Evolutionary conservation across 2,888 invertebrate species (phyloP), one percentile per base, ranked within the genome.

Genomic region (Tinea semifulvella): DNA sequence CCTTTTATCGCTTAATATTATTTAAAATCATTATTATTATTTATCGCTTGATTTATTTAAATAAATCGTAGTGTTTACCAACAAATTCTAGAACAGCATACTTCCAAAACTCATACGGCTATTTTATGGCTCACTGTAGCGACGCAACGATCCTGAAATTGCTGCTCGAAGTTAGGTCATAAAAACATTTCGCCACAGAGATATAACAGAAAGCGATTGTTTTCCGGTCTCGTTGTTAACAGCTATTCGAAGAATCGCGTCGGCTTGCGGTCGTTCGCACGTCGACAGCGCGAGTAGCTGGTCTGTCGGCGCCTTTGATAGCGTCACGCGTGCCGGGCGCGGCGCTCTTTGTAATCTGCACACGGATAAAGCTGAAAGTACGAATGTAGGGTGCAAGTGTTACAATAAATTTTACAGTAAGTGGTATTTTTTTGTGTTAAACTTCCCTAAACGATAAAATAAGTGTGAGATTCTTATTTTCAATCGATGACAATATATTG

Each of bases 161-260:
- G 27, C 27, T 10, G 27, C 27, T 27, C 27, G 16, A 36, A 36
- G 36, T 36, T 36, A 3, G 36, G 18, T 16, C 36, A 36, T 36
- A 18, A 36, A 36, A 36, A 36, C 36, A 36, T 36, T 36, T 36
- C 36, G 36, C 18, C 7, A 35, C 3, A n/a, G 3, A 20, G 8
- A 20, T 26, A 17, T 14, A 6, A 47, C 47, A 47, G 28, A 47
- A 47, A 36, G 43, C 43, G 22, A 46, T 48, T 48, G 48, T 48
- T 46, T 46, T 46, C 19, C 25, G 27, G 18, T 20, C 17, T 18
- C 8, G 28, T 26, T 43, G 43, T 27, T 46, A 45, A 40, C 48
- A 25, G 43, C 35, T 45, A 42, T 48, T 46, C 48, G 43, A 45
- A 11, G 48, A 43, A 48, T 45, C 19, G 36, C 42, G 39, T 10